Evolutionary conservation across 2,888 invertebrate genomes (phyloP).

Genomic region (Linnaemya vulpina): DNA sequence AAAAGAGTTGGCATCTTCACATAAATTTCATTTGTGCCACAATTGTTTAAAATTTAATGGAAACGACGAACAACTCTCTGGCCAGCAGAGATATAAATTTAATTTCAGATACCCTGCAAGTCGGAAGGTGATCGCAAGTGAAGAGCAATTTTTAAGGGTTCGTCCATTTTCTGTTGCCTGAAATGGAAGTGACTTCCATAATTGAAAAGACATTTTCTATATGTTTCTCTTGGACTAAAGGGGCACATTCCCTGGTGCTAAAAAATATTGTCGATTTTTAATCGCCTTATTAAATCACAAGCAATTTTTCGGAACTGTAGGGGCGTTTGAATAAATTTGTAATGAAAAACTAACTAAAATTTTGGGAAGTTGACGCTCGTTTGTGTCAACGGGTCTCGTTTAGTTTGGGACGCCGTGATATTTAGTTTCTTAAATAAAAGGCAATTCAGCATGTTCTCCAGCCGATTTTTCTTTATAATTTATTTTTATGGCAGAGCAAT

Average conservation of each 20-base stretch:
- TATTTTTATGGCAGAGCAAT: slow-evolving; percentile 49
- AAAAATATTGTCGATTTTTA: too few relatives aligned
- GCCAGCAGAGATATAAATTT: slow-evolving; percentile 1
- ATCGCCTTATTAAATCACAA: too few relatives aligned
- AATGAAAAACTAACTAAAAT: too few relatives aligned
- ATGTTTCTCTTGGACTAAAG: too few relatives aligned
- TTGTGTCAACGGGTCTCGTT: not conserved
- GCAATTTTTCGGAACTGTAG: too few relatives aligned
- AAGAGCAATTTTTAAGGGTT: not conserved
- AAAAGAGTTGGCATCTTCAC: slow-evolving; percentile 67
- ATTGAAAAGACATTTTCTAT: too few relatives aligned
- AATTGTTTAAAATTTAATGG: slow-evolving; percentile 69
- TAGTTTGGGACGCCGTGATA: slow-evolving; percentile 52
- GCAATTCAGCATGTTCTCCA: slow-evolving; percentile 7
- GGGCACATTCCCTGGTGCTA: too few relatives aligned
- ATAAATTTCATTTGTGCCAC: slow-evolving; percentile 70
- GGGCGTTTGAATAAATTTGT: not conserved
- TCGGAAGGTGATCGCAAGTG: not conserved
- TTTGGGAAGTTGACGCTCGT: too few relatives aligned
- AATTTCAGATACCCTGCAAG: not conserved
- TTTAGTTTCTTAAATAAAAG: slow-evolving; percentile 58
- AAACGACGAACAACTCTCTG: slow-evolving; percentile 62
- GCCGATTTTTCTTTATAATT: slow-evolving; percentile 57
- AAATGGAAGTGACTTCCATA: too few relatives aligned
- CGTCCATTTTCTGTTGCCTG: too few relatives aligned